phyloP scores from a whole-genome alignment of 1,140 invertebrate species.

The Eubasilissa regina region DNA sequence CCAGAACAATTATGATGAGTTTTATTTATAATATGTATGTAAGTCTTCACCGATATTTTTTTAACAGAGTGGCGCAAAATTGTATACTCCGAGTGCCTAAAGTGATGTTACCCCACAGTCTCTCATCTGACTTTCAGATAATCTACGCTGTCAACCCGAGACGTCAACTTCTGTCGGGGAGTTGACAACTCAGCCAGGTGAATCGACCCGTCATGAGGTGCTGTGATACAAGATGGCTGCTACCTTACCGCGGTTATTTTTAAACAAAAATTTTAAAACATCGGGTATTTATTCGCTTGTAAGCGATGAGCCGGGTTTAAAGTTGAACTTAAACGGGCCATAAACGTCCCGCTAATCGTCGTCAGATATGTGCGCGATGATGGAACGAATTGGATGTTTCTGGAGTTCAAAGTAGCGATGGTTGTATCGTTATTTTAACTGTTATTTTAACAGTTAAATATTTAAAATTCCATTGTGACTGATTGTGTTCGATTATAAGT shows the following conservation, averaged over 20 bases:
- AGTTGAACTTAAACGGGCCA: slow-evolving; percentile 14
- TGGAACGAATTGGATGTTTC: not conserved
- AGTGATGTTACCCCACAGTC: not conserved
- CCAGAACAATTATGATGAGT: too few species aligned
- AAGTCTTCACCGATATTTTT: too few species aligned
- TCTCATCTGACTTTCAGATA: not conserved
- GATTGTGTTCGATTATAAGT: too few species aligned
- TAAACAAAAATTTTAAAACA: slow-evolving; percentile 9
- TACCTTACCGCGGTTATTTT: not conserved
- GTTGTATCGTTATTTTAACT: not conserved
- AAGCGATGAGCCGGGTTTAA: slow-evolving; percentile 1
- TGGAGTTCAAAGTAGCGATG: not conserved
- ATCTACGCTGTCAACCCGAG: not conserved
- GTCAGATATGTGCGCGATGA: not conserved
- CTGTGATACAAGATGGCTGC: not conserved
- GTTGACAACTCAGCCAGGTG: slow-evolving; percentile 20
- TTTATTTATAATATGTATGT: too few species aligned
- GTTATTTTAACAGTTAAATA: too few species aligned
- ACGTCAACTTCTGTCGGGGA: not conserved
- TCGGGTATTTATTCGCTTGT: slow-evolving; percentile 5
- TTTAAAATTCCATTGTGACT: too few species aligned
- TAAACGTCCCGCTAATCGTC: slow-evolving; percentile 16
- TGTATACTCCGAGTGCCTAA: not conserved
- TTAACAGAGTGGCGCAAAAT: too few species aligned
- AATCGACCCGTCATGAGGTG: not conserved